Conservation (phyloP, 2,797 vertebrate genomes). For the Todus mexicanus region DNA sequence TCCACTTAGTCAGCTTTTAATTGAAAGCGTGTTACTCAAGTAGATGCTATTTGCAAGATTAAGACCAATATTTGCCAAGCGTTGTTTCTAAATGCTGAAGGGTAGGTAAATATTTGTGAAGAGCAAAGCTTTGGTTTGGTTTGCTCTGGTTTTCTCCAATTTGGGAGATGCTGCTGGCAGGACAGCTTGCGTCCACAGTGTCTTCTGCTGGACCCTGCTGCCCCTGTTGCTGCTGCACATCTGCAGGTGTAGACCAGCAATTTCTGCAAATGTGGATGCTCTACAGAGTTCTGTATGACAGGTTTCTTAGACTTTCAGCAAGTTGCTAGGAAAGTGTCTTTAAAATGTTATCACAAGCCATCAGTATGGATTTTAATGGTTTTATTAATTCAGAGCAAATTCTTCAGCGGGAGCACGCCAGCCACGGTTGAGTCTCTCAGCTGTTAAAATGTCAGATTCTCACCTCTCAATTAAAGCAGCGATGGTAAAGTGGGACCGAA, state of each 20-base stretch:
- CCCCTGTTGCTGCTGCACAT: not conserved
- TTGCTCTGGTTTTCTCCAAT: accelerated
- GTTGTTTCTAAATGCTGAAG: not conserved
- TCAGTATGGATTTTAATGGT: not conserved
- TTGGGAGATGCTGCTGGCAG: not conserved
- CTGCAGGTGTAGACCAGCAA: not conserved
- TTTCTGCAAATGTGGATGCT: not conserved
- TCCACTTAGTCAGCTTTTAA: not conserved
- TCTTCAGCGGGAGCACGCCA: not conserved
- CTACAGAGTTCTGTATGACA: not conserved
- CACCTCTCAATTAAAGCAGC: not conserved
- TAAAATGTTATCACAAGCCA: not conserved
- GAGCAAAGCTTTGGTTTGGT: not conserved
- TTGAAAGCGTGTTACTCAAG: not conserved
- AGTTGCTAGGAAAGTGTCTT: not conserved
- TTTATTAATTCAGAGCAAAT: not conserved
- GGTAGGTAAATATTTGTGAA: not conserved
- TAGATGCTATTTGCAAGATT: not conserved
- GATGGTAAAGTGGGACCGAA: not conserved
- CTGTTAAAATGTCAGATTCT: not conserved
- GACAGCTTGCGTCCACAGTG: not conserved
- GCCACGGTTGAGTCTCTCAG: not conserved
- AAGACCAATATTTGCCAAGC: not conserved
- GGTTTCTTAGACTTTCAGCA: not conserved
- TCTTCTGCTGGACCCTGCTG: not conserved